phyloP scores from a whole-genome alignment of 2,888 invertebrate genomes.

The Drosophila demipolita region DNA sequence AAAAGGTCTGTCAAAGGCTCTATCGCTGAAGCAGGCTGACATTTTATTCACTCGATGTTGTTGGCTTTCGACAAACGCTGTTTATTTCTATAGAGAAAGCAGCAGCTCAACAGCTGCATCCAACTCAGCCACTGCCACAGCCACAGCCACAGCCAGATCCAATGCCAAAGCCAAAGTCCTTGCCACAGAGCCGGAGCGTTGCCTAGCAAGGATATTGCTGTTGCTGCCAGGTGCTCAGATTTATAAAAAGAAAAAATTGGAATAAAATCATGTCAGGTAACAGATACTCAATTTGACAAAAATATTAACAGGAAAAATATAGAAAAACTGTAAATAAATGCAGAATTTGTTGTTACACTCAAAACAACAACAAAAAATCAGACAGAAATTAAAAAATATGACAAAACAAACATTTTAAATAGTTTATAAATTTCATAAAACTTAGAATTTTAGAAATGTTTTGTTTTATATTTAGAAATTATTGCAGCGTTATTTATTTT shows the following conservation, averaged over 20 bases:
- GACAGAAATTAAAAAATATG: not conserved
- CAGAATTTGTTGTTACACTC: conserved; percentile 21
- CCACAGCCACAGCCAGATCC: not conserved
- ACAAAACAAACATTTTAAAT: not conserved
- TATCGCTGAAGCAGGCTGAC: conserved; percentile 20
- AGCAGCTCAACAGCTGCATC: conserved; percentile 20
- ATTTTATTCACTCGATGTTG: conserved; percentile 32
- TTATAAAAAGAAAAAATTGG: conserved; percentile 21
- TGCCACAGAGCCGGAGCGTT: conserved; percentile 25
- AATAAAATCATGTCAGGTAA: not conserved
- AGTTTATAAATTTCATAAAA: not conserved
- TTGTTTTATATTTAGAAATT: not conserved
- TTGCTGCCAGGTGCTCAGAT: conserved; percentile 47
- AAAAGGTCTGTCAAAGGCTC: conserved; percentile 37
- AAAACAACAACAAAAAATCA: not conserved
- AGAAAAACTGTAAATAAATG: conserved; percentile 43
- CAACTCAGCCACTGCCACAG: not conserved
- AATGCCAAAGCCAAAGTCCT: conserved; percentile 19
- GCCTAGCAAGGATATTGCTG: conserved; percentile 19
- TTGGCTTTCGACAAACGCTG: conserved; percentile 24
- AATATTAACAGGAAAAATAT: conserved; percentile 19
- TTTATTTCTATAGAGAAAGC: conserved; percentile 46
- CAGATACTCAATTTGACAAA: conserved; percentile 27
- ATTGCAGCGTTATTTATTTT: not conserved
- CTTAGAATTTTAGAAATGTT: not conserved